A percentile compares a stretch with the other conserved stretches of the same genome.
These are phyloP conservation scores for Prunella himalayana DNA, from an alignment of 2,113 vertebrate species.

Conservation along the genomic window DNA sequence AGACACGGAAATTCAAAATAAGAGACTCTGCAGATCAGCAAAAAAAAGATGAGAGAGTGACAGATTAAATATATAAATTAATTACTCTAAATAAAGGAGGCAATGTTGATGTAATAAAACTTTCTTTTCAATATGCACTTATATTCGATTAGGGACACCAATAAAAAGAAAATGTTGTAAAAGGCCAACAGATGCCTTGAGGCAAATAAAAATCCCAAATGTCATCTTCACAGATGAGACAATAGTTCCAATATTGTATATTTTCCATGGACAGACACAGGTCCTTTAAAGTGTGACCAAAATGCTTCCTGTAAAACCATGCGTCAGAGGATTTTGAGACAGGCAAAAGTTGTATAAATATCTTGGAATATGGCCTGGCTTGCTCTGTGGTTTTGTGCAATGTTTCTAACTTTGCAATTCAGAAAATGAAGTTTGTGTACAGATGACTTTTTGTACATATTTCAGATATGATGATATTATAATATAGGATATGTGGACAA, in stretches of 20 bases:
- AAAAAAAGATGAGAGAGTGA: background rate
- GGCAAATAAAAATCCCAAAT: conserved; percentile 36
- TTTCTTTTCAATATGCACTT: conserved; percentile 12
- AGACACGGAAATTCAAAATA: background rate
- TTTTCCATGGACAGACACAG: background rate
- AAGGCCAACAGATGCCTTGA: conserved; percentile 30
- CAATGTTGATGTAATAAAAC: background rate
- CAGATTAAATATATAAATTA: conserved; percentile 31
- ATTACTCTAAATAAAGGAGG: background rate
- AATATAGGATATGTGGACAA: background rate
- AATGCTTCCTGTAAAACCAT: background rate
- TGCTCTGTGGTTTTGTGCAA: background rate
- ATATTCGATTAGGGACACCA: background rate
- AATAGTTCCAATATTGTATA: background rate
- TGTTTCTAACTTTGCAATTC: background rate
- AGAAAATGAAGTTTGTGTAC: background rate
- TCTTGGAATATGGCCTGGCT: background rate
- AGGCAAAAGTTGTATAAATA: background rate
- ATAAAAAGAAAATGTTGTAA: conserved; percentile 27
- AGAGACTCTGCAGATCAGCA: background rate
- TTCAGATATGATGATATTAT: background rate
- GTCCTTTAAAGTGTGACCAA: background rate
- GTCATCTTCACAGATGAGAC: background rate
- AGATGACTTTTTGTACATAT: background rate
- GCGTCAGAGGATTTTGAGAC: background rate